A percentile compares a stretch with the other conserved stretches of the same genome.
These are phyloP conservation scores for Tamandua tetradactyla DNA, from an alignment of 2,797 vertebrate genomes.

Conservation along the genomic window DNA sequence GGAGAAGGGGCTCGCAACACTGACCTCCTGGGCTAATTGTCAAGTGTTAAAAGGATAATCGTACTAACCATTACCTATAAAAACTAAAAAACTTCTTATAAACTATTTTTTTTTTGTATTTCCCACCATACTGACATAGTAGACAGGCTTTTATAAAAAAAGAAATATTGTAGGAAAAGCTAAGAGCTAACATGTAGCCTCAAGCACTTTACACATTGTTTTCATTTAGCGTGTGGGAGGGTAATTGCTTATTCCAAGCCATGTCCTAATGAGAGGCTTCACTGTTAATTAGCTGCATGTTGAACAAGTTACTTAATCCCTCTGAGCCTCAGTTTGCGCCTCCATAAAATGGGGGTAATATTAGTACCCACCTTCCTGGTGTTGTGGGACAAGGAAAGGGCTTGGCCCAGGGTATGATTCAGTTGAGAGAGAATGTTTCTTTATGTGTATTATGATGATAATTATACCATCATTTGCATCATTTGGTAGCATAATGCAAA, in stretches of 20 bases:
- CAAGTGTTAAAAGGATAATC: background rate
- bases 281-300: background rate
- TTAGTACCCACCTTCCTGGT: background rate
- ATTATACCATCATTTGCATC: background rate
- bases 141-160: too few relatives aligned
- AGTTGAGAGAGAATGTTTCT: background rate
- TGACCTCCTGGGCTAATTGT: background rate
- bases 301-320: background rate
- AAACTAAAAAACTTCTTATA: too few relatives aligned
- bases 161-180: too few relatives aligned
- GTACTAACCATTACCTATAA: background rate
- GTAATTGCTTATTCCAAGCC: background rate
- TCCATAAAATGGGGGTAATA: background rate
- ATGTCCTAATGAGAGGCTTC: background rate
- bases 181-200: background rate
- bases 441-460: background rate
- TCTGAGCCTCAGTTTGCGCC: background rate
- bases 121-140: too few relatives aligned
- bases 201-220: background rate
- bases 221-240: background rate
- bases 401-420: background rate
- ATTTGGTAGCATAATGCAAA: background rate
- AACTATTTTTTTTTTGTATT: too few relatives aligned
- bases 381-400: background rate
- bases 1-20: background rate